phyloP scores from a whole-genome alignment of 2,888 invertebrate species.

The Trilocha varians region DNA sequence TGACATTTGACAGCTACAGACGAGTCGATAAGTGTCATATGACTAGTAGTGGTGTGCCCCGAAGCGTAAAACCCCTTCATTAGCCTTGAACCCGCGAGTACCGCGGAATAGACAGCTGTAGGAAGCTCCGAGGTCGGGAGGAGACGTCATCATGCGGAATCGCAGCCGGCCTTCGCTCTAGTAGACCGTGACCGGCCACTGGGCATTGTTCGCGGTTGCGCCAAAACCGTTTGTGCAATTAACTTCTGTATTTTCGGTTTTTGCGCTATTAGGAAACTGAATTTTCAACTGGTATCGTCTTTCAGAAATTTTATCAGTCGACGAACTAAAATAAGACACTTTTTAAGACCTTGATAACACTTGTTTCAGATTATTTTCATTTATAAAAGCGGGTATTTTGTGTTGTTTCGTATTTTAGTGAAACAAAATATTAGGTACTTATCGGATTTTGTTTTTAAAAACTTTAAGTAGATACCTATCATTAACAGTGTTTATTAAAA shows the following conservation, averaged over 20 bases:
- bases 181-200: constrained; percentile 21
- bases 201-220: constrained; percentile 16
- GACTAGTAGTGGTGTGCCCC: not conserved
- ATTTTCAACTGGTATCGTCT: not conserved
- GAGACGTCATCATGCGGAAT: constrained; percentile 44
- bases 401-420: too few relatives aligned
- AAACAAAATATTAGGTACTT: too few relatives aligned
- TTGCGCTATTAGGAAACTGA: constrained; percentile 5
- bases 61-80: not conserved
- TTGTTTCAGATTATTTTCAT: not conserved
- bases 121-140: constrained; percentile 38
- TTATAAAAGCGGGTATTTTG: not conserved
- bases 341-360: not conserved
- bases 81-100: not conserved
- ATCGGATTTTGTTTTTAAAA: too few relatives aligned
- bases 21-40: not conserved
- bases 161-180: constrained; percentile 22
- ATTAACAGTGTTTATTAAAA: too few relatives aligned
- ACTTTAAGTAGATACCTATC: too few relatives aligned
- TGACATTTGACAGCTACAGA: too few relatives aligned
- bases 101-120: constrained; percentile 24
- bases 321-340: not conserved
- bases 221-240: constrained; percentile 14
- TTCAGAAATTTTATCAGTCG: not conserved
- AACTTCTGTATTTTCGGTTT: constrained; percentile 6